Base-by-base conservation (phyloP, 2,888 invertebrate genomes). In the Spisula solida region DNA sequence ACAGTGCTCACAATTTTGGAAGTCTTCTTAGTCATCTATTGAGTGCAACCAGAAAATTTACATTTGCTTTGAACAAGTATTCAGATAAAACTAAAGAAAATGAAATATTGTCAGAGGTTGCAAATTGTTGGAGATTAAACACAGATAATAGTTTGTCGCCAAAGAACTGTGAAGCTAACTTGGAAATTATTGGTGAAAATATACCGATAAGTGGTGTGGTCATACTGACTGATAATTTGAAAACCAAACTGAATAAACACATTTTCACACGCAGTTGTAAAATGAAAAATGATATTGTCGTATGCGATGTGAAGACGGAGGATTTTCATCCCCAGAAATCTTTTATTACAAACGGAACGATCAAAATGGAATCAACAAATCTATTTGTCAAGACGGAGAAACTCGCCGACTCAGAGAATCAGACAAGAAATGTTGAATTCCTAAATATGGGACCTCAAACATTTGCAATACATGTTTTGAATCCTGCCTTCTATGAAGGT, bases 71-170 rank as follows among this genome's bases (percentile, higher is more conserved):
- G 66, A 82, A 82, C 82, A 82, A 82, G n/a, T 55, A 60, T 34
- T 41, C 60, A 10, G 41, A 41, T 41, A 34, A 47, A 66, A 34
- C n/a, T 10, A 66, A 55, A 29, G 82, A 82, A 31, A 41, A 29
- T 66, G 25, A 47, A 34, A 82, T 82, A 14, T 41, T 82, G 34
- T 34, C 82, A 5, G 82, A 82, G 41, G 66, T 82, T 25, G 82
- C 82, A 25, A 82, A 82, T n/a, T 56, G 29, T 55, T 82, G 31
- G 29, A 56, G 82, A 34, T 60, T 55, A 34, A 82, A 82, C 41
- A 82, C 82, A 18, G 82, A 82, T 41, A 82, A 82, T 47, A 82
- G 56, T n/a, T 60, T 82, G n/a, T 82, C 82, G 20, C 82, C 82
- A 10, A 34, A 31, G 8, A 66, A 66, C 66, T 55, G 56, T 29